Evolutionary conservation across 92 coral and sea anemone genomes (phyloP).

Genomic region (Pocillopora grandis): DNA sequence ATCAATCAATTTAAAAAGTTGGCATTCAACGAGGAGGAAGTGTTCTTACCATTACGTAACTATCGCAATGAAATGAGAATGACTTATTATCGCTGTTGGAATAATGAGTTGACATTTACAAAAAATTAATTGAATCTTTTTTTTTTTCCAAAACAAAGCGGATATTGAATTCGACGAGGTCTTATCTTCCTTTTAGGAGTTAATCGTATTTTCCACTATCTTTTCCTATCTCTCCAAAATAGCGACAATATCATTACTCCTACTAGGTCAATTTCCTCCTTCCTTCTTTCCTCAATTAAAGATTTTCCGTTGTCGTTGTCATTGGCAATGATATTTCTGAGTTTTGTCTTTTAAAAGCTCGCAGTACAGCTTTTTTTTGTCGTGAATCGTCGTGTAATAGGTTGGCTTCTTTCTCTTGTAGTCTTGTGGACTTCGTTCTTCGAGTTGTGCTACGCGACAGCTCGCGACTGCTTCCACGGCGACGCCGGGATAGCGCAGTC

Average conservation of each 20-base stretch:
- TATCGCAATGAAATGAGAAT: too few species aligned
- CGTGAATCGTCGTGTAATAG: neutral
- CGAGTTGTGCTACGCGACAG: constrained; percentile 11
- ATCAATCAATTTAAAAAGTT: too few species aligned
- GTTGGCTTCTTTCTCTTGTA: constrained; percentile 24
- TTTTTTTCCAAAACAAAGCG: neutral
- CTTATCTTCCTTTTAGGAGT: too few species aligned
- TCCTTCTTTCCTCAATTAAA: neutral
- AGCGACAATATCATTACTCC: neutral
- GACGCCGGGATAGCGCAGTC: constrained; percentile 34
- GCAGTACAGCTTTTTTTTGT: neutral
- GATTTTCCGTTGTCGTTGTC: constrained; percentile 26
- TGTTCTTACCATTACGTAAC: too few species aligned
- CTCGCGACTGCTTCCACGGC: constrained; percentile 15
- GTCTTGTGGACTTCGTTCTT: constrained; percentile 22
- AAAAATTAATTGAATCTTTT: neutral
- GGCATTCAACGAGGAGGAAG: too few species aligned
- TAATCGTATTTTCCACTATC: neutral
- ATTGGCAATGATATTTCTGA: constrained; percentile 1
- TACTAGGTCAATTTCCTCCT: neutral
- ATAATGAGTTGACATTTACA: neutral
- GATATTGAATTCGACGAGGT: constrained; percentile 5
- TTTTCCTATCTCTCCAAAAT: neutral
- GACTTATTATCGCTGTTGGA: neutral
- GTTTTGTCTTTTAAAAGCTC: neutral